Evolutionary conservation across 2,888 invertebrate genomes (phyloP), one percentile per base, ranked within the genome.

Genomic region (Thelaira solivaga): DNA sequence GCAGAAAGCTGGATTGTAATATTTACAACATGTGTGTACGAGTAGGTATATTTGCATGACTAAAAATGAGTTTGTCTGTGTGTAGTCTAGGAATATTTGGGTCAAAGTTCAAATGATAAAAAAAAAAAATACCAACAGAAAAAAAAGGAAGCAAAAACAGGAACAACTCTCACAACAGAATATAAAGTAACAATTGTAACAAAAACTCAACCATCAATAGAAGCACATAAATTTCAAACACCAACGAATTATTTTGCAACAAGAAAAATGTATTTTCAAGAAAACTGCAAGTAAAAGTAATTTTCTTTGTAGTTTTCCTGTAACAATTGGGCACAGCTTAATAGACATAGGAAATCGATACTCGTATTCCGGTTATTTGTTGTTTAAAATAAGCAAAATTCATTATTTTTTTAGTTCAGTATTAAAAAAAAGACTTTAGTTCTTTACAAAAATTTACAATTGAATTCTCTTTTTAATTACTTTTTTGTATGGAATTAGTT

Each of bases 71-170:
- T 34, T 45, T 41, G 29, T 29, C 57, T 62, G 34, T n/a, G n/a
- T n/a, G n/a, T 68, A 36, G 47, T 34, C 67, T 64, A 34, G 18
- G 47, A 18, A 43, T 69, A 78, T 78, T 78, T 78, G 45, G 77
- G 77, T 74, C 77, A 78, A 53, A 78, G 77, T 78, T 78, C 77
- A 78, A 64, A 34, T 51, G 45, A 57, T 74, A 53, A 6, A 39
- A 6, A 26, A 31, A 47, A 26, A 20, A 36, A 57, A 47, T 2
- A 8, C 0, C 22, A 55, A 36, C 5, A 24, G 8, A 24, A 0
- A 18, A 3, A 49, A 31, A 49, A 8, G 36, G 20, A 8, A 24
- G n/a, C n/a, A n/a, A 18, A 59, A 64, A 36, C 41, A 36, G 18
- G 20, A 39, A n/a, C 6, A 55, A 45, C 39, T 53, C 43, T 24